Conservation (phyloP, 2,888 invertebrate species). For the Neoaliturus tenellus region DNA sequence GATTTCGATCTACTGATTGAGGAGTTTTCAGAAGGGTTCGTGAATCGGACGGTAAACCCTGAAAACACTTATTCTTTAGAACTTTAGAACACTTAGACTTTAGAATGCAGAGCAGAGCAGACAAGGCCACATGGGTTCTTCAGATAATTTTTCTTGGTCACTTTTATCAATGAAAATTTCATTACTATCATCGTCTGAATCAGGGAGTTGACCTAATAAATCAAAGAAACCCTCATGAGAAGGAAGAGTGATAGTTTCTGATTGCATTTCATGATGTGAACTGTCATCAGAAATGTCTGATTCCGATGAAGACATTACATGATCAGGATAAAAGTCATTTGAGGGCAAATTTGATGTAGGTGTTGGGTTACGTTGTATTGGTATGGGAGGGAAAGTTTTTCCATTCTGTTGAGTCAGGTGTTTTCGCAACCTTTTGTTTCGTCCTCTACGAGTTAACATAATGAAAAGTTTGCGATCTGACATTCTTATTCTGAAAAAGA, state of each 20-base stretch:
- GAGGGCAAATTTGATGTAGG: neutral
- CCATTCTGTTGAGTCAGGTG: neutral
- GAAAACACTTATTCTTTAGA: slow-evolving; percentile 11
- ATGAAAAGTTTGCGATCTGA: neutral
- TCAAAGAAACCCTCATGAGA: too few relatives aligned
- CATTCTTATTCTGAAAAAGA: neutral
- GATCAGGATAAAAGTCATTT: neutral
- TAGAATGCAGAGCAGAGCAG: neutral
- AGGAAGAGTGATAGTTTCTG: too few relatives aligned
- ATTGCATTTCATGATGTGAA: too few relatives aligned
- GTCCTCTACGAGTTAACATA: neutral
- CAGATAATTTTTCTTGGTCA: neutral
- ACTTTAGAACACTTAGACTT: too few relatives aligned
- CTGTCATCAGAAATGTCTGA: too few relatives aligned
- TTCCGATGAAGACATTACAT: neutral
- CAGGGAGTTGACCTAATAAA: too few relatives aligned
- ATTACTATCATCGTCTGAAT: neutral
- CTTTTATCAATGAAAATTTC: neutral
- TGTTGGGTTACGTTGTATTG: neutral
- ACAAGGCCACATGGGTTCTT: neutral
- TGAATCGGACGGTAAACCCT: neutral
- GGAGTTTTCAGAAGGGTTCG: slow-evolving; percentile 19
- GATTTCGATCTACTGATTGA: neutral
- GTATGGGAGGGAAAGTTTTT: neutral
- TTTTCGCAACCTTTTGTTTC: neutral